phyloP scores from a whole-genome alignment of 2,888 invertebrate genomes.

The Apoda limacodes region DNA sequence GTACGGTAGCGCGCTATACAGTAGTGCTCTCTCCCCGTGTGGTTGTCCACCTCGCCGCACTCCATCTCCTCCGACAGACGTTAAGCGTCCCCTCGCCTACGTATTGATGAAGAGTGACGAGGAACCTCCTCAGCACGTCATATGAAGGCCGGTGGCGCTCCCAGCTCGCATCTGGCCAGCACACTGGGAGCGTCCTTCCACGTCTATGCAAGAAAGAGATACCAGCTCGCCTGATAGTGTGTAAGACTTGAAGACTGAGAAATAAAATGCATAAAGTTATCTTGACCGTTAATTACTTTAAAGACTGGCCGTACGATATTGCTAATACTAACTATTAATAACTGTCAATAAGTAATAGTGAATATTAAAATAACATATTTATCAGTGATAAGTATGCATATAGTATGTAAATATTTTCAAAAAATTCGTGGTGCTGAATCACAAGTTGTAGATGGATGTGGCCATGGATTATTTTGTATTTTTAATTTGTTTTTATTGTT shows the following conservation, averaged over 20 bases:
- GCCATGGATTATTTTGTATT: too few species aligned
- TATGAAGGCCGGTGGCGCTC: constrained; percentile 89
- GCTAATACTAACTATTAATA: too few species aligned
- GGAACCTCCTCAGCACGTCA: constrained; percentile 75
- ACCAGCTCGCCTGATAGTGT: constrained; percentile 58
- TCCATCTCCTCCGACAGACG: constrained; percentile 53
- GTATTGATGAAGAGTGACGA: constrained; percentile 74
- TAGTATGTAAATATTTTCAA: too few species aligned
- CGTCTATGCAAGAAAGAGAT: constrained; percentile 47
- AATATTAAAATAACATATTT: too few species aligned
- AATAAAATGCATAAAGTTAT: too few species aligned
- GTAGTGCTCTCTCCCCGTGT: constrained; percentile 55
- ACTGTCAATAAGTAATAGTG: too few species aligned
- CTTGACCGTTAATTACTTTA: too few species aligned
- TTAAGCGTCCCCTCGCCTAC: constrained; percentile 70
- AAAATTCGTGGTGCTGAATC: too few species aligned
- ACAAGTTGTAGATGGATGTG: too few species aligned
- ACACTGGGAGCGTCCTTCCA: constrained; percentile 65
- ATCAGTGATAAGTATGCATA: too few species aligned
- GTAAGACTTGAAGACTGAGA: constrained; percentile 33
- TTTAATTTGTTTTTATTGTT: too few species aligned
- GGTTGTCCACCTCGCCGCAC: constrained; percentile 56
- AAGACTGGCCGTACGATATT: too few species aligned
- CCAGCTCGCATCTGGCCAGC: constrained; percentile 72
- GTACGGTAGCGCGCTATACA: constrained; percentile 58